phyloP scores from a whole-genome alignment of 2,797 vertebrate genomes.

The Holocentrus rufus region DNA sequence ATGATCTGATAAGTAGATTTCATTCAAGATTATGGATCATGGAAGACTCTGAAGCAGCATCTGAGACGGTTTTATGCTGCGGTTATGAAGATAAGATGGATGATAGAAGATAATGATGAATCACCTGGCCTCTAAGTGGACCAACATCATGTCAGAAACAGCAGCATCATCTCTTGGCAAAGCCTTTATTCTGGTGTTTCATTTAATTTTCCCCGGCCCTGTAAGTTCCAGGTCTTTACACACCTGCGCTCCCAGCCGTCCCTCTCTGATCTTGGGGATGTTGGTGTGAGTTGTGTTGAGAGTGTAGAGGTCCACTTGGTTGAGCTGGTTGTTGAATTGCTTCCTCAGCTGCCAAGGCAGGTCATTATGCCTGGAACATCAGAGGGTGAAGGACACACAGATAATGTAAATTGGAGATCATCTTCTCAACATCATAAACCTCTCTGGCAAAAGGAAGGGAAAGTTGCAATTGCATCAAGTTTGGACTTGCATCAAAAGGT shows the following conservation, averaged over 20 bases:
- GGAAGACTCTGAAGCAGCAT: too few relatives aligned
- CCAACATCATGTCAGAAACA: too few relatives aligned
- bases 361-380: slow-evolving; percentile 88
- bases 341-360: slow-evolving; percentile 89
- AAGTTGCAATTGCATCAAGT: background rate
- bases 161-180: too few relatives aligned
- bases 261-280: slow-evolving; percentile 87
- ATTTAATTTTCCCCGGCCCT: too few relatives aligned
- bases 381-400: slow-evolving; percentile 22
- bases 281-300: slow-evolving; percentile 89
- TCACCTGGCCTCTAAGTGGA: too few relatives aligned
- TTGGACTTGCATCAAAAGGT: background rate
- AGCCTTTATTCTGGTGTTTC: too few relatives aligned
- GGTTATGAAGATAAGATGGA: too few relatives aligned
- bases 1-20: too few relatives aligned
- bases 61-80: too few relatives aligned
- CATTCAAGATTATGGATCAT: too few relatives aligned
- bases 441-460: background rate
- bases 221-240: background rate
- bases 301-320: slow-evolving; percentile 78
- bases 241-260: slow-evolving; percentile 91
- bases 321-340: slow-evolving; percentile 85
- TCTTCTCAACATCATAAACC: background rate
- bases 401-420: background rate
- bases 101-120: too few relatives aligned